These are phyloP conservation scores for Protaetia brevitarsis DNA, from an alignment of 1,140 invertebrate genomes.

Conservation along the genomic window DNA sequence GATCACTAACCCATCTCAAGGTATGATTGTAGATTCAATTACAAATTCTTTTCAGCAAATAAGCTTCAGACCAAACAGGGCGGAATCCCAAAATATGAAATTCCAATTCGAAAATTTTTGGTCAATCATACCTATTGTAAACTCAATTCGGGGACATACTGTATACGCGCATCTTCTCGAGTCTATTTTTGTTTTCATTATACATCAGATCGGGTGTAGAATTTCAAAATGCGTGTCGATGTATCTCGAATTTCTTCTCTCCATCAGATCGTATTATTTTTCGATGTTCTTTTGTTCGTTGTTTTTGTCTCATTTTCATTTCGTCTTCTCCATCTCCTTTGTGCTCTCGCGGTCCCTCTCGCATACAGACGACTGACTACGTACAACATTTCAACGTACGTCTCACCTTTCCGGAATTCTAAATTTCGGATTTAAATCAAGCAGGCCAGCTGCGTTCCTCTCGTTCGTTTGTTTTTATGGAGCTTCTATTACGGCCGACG, in stretches of 20 bases:
- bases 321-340: neutral
- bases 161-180: too few relatives aligned
- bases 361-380: too few relatives aligned
- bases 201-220: constrained; percentile 12
- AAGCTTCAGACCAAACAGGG: too few relatives aligned
- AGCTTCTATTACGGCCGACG: neutral
- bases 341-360: neutral
- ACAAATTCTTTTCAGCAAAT: too few relatives aligned
- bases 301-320: neutral
- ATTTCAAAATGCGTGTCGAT: constrained; percentile 14
- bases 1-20: too few relatives aligned
- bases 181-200: neutral
- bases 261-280: neutral
- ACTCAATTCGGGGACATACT: too few relatives aligned
- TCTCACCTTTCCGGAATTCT: constrained; percentile 7
- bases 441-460: too few relatives aligned
- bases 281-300: neutral
- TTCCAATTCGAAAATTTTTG: too few relatives aligned
- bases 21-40: too few relatives aligned
- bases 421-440: constrained; percentile 14
- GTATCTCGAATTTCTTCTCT: constrained; percentile 6
- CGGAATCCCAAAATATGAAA: too few relatives aligned
- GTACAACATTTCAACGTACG: neutral
- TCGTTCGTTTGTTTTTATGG: neutral
- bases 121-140: too few relatives aligned